Base-by-base conservation (phyloP, 2,888 invertebrate genomes). In the Zhengitettix transpicula region DNA sequence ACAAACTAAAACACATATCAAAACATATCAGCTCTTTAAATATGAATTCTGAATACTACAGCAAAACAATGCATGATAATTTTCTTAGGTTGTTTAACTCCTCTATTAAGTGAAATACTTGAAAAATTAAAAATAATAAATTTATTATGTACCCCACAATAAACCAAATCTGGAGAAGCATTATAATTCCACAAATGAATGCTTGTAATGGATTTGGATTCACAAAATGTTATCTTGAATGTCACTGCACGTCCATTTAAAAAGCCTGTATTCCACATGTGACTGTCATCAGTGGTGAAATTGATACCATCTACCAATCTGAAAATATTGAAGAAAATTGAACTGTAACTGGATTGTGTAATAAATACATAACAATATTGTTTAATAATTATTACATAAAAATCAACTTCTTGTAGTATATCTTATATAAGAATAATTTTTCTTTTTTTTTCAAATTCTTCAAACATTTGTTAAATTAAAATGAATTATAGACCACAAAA, bases 131-230 rank as follows among this genome's bases (percentile, higher is more conserved):
- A 28, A 5, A 28, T 15, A 15, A 15, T 51, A 14, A 12, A 53
- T 14, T 12, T 52, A 52, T 14, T 55, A 67, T 78, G 77, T 57
- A 78, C 83, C 57, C 85, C 85, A 53, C 78, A 78, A 68, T 82
- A 82, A 15, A 83, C 79, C 42, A 79, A 69, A 65, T 89, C 88
- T 67, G 82, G 76, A 65, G 80, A 82, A 60, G 81, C 82, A 71
- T 90, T 90, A 73, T 89, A 90, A 73, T 90, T 90, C 89, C 89
- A 90, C 55, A 90, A 68, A 57, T 84, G 78, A 40, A 90, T 55
- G 15, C 67, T 67, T 42, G 68, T 67, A 40, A 69, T 65, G 60
- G 67, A 66, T 10, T 67, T 65, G 8, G 68, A 65, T n/a, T 65
- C 62, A 42, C 63, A 61, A 59, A 70, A 67, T 52, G 59, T 63